Conservation (phyloP, 2,113 vertebrate species). For the Rhodinocichla rosea region DNA sequence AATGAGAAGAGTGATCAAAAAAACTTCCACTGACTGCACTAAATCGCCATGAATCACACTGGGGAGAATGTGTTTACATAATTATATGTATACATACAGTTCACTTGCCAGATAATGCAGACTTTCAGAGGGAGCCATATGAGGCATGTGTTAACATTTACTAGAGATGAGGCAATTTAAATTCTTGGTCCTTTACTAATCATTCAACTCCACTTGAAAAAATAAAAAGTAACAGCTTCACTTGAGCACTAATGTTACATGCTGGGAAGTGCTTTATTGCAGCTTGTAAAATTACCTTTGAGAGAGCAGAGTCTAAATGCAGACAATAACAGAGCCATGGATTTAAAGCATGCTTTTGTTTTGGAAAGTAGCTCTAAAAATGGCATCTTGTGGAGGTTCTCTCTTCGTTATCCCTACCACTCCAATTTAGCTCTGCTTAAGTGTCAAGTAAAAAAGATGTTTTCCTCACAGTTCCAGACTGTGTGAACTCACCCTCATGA, state of each 20-base stretch:
- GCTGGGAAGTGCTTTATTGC: slow-evolving; percentile 53
- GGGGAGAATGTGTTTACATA: slow-evolving; percentile 10
- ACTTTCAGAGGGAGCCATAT: neutral
- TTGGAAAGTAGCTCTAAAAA: slow-evolving; percentile 50
- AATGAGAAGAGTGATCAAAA: neutral
- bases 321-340: slow-evolving; percentile 1
- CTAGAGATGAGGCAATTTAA: slow-evolving; percentile 47
- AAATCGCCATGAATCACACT: neutral
- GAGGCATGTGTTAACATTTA: slow-evolving; percentile 42
- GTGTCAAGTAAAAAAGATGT: slow-evolving; percentile 6
- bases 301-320: slow-evolving; percentile 44
- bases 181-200: slow-evolving; percentile 51
- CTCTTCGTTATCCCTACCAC: neutral
- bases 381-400: neutral
- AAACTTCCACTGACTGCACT: neutral
- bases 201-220: slow-evolving; percentile 56
- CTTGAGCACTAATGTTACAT: slow-evolving; percentile 47
- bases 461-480: slow-evolving; percentile 13
- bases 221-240: slow-evolving; percentile 53
- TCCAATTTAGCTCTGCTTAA: slow-evolving; percentile 14
- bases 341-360: slow-evolving; percentile 43
- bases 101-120: neutral
- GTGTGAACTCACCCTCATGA: neutral
- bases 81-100: slow-evolving; percentile 23
- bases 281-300: slow-evolving; percentile 54